Evolutionary conservation across 2,888 invertebrate species (phyloP).

Genomic region (Hirtodrosophila confusa): DNA sequence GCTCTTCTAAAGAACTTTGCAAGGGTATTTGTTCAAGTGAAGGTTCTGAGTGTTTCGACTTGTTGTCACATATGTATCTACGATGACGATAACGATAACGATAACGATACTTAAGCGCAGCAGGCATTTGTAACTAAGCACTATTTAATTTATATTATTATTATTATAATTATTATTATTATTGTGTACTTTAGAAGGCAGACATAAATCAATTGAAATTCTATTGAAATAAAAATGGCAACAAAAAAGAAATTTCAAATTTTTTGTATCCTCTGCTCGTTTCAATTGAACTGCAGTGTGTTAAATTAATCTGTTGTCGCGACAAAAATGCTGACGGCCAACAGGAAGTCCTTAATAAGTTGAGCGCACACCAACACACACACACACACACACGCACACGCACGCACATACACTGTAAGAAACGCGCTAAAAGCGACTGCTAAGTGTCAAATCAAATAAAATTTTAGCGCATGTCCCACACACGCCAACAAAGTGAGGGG

Average conservation of each 20-base stretch:
- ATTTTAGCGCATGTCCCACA: conserved; percentile 75
- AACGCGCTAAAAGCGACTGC: conserved; percentile 54
- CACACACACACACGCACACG: background rate
- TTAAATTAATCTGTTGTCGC: conserved; percentile 80
- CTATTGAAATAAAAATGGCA: conserved; percentile 62
- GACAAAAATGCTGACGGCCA: conserved; percentile 69
- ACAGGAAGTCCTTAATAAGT: conserved; percentile 81
- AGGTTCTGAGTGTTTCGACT: conserved; percentile 22
- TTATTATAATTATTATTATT: conserved; percentile 44
- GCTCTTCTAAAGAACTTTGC: conserved; percentile 10
- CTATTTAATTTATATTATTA: conserved; percentile 70
- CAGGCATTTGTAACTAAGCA: conserved; percentile 68
- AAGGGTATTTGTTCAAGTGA: conserved; percentile 29
- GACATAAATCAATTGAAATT: conserved; percentile 56
- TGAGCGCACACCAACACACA: conserved; percentile 24
- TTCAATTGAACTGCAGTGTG: conserved; percentile 77
- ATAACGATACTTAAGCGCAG: conserved; percentile 69
- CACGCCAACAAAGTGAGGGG: conserved; percentile 56
- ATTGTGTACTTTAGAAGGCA: conserved; percentile 59
- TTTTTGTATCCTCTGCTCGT: conserved; percentile 13
- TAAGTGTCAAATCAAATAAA: conserved; percentile 76
- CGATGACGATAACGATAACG: conserved; percentile 28
- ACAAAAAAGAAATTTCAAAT: conserved; percentile 26
- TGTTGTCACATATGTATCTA: conserved; percentile 49
- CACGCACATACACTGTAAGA: conserved; percentile 23